phyloP scores from a whole-genome alignment of 2,888 invertebrate species.

The Lysandra coridon region DNA sequence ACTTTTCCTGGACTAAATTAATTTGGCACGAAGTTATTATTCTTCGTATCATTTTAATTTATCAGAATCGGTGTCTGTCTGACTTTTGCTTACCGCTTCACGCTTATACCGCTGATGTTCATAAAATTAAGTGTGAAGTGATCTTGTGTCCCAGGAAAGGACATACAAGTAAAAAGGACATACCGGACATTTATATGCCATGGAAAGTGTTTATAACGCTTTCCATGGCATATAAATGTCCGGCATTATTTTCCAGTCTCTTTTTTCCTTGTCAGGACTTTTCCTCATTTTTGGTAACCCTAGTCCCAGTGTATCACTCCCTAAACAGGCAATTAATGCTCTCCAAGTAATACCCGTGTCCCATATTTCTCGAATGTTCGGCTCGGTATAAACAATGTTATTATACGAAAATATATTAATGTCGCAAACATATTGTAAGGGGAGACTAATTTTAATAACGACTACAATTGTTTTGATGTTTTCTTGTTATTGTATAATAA shows the following conservation, averaged over 20 bases:
- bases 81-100: no score
- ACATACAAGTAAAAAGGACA: no score
- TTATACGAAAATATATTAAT: conserved; percentile 28
- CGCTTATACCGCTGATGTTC: no score
- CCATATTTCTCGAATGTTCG: conserved; percentile 39
- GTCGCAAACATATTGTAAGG: conserved; percentile 2
- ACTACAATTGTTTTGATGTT: background rate
- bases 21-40: no score
- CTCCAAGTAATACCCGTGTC: conserved; percentile 37
- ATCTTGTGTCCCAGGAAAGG: no score
- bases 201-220: no score
- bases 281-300: background rate
- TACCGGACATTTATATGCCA: no score
- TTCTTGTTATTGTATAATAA: background rate
- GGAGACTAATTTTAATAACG: conserved; percentile 17
- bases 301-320: conserved; percentile 39
- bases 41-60: no score
- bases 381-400: conserved; percentile 34
- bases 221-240: background rate
- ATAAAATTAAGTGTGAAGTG: no score
- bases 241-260: background rate
- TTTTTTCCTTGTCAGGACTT: background rate
- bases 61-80: no score
- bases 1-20: no score
- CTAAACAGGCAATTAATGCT: conserved; percentile 43